These are phyloP conservation scores for Bergia puertoricense DNA, from an alignment of 92 coral and sea anemone species.

Conservation along the genomic window DNA sequence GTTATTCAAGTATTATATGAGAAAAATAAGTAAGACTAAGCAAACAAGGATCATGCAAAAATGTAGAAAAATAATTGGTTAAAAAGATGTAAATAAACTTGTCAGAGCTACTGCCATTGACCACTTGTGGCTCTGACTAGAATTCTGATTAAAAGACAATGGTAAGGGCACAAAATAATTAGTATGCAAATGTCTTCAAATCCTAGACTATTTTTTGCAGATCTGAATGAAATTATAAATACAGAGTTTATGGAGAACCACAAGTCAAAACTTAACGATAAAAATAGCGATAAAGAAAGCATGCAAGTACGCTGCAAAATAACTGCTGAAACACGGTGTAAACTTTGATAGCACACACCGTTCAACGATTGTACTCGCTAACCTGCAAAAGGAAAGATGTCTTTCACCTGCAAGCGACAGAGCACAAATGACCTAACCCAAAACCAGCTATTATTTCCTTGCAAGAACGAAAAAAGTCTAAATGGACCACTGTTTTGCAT, in stretches of 20 bases:
- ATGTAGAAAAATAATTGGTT: not conserved
- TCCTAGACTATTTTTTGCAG: conserved; percentile 17
- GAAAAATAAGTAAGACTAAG: not conserved
- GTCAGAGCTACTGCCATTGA: not conserved
- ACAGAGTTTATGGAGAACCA: not conserved
- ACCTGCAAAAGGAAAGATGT: not conserved
- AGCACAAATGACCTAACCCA: conserved; percentile 2
- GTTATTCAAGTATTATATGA: not conserved
- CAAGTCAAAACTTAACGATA: not conserved
- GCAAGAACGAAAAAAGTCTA: conserved; percentile 5
- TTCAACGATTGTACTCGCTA: not conserved
- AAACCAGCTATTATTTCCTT: not conserved
- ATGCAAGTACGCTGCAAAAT: not conserved
- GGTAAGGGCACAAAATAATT: not conserved
- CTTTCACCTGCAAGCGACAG: conserved; percentile 4
- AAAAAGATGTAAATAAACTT: too few relatives aligned
- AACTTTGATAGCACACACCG: not conserved
- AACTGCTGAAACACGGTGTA: not conserved
- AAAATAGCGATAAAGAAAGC: not conserved
- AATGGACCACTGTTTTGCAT: conserved; percentile 7
- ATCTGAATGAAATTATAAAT: not conserved
- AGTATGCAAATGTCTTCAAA: conserved; percentile 29
- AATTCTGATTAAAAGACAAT: too few relatives aligned
- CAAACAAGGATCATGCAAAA: not conserved
- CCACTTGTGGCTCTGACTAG: too few relatives aligned